phyloP scores from a whole-genome alignment of 2,113 vertebrate species.

The Sinocyclocheilus grahami region DNA sequence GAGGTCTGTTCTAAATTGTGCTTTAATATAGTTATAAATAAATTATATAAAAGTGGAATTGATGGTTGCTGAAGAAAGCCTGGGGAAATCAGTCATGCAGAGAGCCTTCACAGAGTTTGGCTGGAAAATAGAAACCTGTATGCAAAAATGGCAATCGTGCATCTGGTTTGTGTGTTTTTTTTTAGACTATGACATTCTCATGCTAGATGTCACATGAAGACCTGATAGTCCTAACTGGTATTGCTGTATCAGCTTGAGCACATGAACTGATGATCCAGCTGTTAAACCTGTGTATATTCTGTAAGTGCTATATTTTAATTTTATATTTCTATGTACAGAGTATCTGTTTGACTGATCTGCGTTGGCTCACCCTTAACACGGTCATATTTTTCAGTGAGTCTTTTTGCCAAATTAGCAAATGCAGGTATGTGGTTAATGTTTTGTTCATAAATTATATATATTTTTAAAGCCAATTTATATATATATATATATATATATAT shows the following conservation, averaged over 20 bases:
- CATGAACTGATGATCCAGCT: constrained; percentile 21
- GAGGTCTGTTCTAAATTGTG: not conserved
- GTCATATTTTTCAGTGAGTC: constrained; percentile 46
- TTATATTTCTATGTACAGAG: not conserved
- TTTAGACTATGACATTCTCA: not conserved
- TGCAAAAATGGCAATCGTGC: constrained; percentile 7
- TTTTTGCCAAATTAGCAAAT: constrained; percentile 2
- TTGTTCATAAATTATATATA: not conserved
- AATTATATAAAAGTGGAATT: not conserved
- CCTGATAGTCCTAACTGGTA: not conserved
- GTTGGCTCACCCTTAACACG: not conserved
- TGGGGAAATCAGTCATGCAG: not conserved
- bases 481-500: too few relatives aligned
- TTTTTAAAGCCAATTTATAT: too few relatives aligned
- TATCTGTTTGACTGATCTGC: not conserved
- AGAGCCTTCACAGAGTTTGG: not conserved
- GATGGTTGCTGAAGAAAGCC: too few relatives aligned
- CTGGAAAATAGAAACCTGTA: not conserved
- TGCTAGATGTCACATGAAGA: not conserved
- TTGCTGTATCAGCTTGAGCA: not conserved
- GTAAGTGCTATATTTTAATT: constrained; percentile 34
- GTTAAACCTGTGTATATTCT: not conserved
- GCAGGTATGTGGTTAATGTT: constrained; percentile 10
- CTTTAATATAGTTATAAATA: not conserved
- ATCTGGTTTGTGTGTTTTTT: constrained; percentile 19